Conservation (phyloP, 2,888 invertebrate species). For the Itoplectis maculator region DNA sequence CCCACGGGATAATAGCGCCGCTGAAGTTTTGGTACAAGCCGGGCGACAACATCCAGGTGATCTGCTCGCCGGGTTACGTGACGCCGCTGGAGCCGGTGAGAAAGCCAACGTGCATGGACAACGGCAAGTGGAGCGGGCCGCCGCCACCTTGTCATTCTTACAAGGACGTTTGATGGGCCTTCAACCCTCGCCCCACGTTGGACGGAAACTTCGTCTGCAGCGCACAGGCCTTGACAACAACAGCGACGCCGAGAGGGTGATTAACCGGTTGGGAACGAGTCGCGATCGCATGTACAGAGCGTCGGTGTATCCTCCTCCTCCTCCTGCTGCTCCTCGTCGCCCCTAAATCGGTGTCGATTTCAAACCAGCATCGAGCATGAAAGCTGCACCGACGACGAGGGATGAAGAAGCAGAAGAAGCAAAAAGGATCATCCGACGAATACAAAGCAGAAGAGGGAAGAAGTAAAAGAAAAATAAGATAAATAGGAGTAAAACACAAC, state of each 20-base stretch:
- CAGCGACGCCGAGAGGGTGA: slow-evolving; percentile 37
- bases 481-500: not conserved
- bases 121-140: slow-evolving; percentile 89
- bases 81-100: slow-evolving; percentile 86
- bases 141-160: slow-evolving; percentile 89
- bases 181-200: not conserved
- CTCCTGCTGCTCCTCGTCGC: no score
- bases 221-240: slow-evolving; percentile 45
- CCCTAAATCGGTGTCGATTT: slow-evolving; percentile 6
- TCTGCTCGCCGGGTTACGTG: slow-evolving; percentile 89
- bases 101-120: slow-evolving; percentile 88
- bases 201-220: slow-evolving; percentile 27
- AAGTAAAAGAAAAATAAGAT: slow-evolving; percentile 6
- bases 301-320: slow-evolving; percentile 10
- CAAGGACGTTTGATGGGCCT: slow-evolving; percentile 86
- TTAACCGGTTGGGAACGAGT: slow-evolving; percentile 24
- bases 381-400: not conserved
- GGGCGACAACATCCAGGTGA: slow-evolving; percentile 89
- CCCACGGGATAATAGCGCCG: slow-evolving; percentile 89
- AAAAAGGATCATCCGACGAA: slow-evolving; percentile 16
- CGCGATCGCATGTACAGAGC: slow-evolving; percentile 35
- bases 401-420: slow-evolving; percentile 20
- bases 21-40: slow-evolving; percentile 91
- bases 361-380: slow-evolving; percentile 4
- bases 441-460: no score